These are phyloP conservation scores for Euborellia annulipes DNA, from an alignment of 1,140 invertebrate species.

Conservation along the genomic window DNA sequence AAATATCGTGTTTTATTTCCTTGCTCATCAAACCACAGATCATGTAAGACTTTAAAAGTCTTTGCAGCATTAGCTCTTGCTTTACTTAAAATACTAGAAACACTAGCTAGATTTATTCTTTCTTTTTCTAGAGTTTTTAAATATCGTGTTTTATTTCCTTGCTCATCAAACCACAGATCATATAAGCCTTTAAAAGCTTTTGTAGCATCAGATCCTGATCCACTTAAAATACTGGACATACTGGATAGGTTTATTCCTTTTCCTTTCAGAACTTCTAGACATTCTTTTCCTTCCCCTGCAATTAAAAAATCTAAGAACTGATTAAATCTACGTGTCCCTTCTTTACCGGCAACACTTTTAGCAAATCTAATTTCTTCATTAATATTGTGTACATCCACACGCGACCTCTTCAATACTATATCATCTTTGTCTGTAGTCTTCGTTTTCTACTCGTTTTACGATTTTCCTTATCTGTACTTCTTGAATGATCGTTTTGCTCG, in stretches of 20 bases:
- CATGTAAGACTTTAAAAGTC: too few relatives aligned
- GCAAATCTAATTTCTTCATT: conserved; percentile 3
- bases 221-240: conserved; percentile 1
- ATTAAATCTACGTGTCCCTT: background rate
- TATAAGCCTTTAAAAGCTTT: too few relatives aligned
- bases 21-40: too few relatives aligned
- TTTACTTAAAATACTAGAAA: background rate
- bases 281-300: background rate
- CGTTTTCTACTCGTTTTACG: too few relatives aligned
- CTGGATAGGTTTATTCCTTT: conserved; percentile 1
- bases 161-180: too few relatives aligned
- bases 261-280: conserved; percentile 1
- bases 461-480: too few relatives aligned
- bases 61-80: too few relatives aligned
- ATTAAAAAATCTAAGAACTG: conserved; percentile 4
- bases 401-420: background rate
- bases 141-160: too few relatives aligned
- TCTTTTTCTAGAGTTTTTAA: background rate
- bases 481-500: background rate
- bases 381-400: background rate
- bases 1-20: too few relatives aligned
- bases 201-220: too few relatives aligned
- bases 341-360: conserved; percentile 1
- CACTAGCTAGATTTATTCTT: background rate
- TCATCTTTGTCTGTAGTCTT: background rate